phyloP scores from a whole-genome alignment of 2,888 invertebrate genomes.

The Mongoloraphidia duomilia region DNA sequence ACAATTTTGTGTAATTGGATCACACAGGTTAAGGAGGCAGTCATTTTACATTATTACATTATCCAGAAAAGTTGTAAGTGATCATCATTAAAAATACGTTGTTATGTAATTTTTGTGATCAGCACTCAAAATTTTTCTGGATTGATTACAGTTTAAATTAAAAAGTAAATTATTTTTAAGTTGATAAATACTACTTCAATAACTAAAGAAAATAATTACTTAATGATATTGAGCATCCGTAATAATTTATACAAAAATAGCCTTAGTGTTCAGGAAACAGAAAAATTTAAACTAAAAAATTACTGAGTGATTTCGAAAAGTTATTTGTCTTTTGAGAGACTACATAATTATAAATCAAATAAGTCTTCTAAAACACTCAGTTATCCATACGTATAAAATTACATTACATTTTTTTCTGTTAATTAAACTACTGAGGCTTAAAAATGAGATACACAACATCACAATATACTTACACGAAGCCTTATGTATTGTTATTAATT shows the following conservation, averaged over 20 bases:
- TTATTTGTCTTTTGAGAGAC: not conserved
- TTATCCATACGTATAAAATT: not conserved
- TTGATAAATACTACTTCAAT: too few relatives aligned
- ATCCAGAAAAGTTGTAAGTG: not conserved
- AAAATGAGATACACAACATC: not conserved
- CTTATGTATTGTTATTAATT: too few relatives aligned
- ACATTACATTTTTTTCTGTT: not conserved
- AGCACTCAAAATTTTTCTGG: too few relatives aligned
- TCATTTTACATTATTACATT: conserved; percentile 1
- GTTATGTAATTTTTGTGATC: too few relatives aligned
- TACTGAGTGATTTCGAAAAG: not conserved
- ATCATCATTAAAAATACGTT: not conserved
- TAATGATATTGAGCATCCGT: conserved; percentile 5
- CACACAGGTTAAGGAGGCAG: conserved; percentile 5
- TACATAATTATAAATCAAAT: not conserved
- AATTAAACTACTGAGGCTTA: not conserved
- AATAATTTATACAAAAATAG: conserved; percentile 9
- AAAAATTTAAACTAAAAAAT: conserved; percentile 17
- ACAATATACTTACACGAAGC: not conserved
- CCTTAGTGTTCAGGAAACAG: conserved; percentile 36
- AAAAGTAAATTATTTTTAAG: too few relatives aligned
- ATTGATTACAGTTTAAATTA: too few relatives aligned
- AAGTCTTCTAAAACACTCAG: too few relatives aligned
- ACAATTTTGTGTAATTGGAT: not conserved
- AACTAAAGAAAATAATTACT: not conserved